Base-by-base conservation (phyloP, 2,113 vertebrate genomes). In the Mobula birostris region DNA sequence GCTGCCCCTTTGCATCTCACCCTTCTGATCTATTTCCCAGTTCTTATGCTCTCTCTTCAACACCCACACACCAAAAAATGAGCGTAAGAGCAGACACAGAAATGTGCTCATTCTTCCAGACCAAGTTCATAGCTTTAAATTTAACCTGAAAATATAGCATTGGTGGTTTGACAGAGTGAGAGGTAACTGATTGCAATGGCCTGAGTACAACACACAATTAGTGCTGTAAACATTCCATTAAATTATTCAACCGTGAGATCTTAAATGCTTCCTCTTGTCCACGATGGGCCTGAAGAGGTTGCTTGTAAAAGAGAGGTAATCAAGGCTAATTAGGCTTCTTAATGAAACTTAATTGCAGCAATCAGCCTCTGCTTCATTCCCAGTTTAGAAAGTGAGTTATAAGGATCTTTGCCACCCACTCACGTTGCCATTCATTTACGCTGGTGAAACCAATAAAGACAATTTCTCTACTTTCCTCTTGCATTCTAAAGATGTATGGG, bases 251-350 rank as follows among this genome's bases (percentile, higher is more conserved):
- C 85, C 85, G 12, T 63, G 11, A 61, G 85, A 66, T 32, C 85
- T 66, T 88, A 88, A 88, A 63, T 88, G 85, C 12, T 87, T 87
- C 85, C 61, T 88, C 36, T 88, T 88, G 85, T 66, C 85, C 58
- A n/a, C 17, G 85, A 88, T 66, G 85, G 85, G 85, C n/a, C 85
- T 88, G 85, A 66, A 88, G 61, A 63, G 85, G 85, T n/a, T 88
- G 58, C n/a, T 88, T 88, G 85, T 66, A 88, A 88, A 88, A 66
- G 85, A 88, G 85, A 88, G 85, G 15, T 88, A 88, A 88, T 88
- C 85, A 88, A 14, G 27, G 85, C 61, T 88, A 66, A 88, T 88
- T 88, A 88, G 61, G 27, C 85, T 88, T 88, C 32, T 32, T 66
- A 66, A 88, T 88, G 61, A 17, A 66, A 66, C 61, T 88, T 88